Conservation (phyloP, 2,888 invertebrate species). For the Apeira syringaria region DNA sequence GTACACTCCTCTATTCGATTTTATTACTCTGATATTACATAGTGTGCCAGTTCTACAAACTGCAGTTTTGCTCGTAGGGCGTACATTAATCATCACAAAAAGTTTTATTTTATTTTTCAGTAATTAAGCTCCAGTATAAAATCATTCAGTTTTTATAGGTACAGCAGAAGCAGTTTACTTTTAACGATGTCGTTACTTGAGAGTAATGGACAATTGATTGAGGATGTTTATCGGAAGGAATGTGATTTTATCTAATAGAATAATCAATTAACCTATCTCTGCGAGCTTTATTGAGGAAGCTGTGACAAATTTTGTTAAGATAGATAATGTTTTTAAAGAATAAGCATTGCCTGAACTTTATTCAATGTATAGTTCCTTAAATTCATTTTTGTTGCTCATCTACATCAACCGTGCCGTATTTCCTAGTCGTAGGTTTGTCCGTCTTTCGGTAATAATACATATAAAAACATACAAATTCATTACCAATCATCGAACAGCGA, state of each 20-base stretch:
- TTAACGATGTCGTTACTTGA: conserved; percentile 20
- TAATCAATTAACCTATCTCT: conserved; percentile 39
- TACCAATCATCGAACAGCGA: no score
- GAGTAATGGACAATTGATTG: conserved; percentile 34
- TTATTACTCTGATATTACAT: conserved; percentile 56
- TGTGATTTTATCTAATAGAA: conserved; percentile 40
- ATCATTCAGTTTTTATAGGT: conserved; percentile 20
- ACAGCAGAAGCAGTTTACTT: conserved; percentile 21
- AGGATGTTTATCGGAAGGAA: conserved; percentile 42
- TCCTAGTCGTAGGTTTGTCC: no score
- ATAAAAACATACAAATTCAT: no score
- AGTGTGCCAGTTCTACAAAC: conserved; percentile 37
- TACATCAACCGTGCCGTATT: no score
- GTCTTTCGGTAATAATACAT: no score
- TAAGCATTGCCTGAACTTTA: no score
- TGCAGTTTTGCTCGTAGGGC: conserved; percentile 29
- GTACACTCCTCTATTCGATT: conserved; percentile 58
- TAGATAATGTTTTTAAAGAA: no score
- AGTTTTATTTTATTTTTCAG: conserved; percentile 22
- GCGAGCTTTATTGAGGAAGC: conserved; percentile 17
- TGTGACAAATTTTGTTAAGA: conserved; percentile 18
- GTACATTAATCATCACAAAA: conserved; percentile 34
- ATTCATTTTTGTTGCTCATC: no score
- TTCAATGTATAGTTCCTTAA: no score
- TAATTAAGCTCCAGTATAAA: conserved; percentile 26